Evolutionary conservation across 2,113 vertebrate species (phyloP), one percentile per base, ranked within the genome.

Genomic region (Scartelaos histophorus): DNA sequence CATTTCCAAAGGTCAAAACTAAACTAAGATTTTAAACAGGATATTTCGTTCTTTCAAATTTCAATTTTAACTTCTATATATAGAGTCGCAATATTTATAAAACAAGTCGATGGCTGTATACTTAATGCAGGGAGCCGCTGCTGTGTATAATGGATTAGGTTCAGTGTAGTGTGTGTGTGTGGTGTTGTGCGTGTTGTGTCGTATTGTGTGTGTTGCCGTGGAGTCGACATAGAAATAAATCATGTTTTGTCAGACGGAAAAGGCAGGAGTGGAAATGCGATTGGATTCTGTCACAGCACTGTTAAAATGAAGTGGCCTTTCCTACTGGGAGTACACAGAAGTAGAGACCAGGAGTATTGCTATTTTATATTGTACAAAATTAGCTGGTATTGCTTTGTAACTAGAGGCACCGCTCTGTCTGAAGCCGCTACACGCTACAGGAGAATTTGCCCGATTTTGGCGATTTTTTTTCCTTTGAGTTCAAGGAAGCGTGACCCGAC

Each of bases 161-260:
- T 58, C 12, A 12, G 54, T 11, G 70, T 70, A 80, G 70, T 29
- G 29, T 29, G 29, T 29, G 29, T 29, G 29, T 4, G 29, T 4
- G 29, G 29, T 29, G 29, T 29, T 4, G 29, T 29, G 29, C 4
- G 29, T 29, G 4, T 9, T 43, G 6, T 54, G 46, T n/a, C n/a
- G n/a, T n/a, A n/a, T n/a, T n/a, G 22, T 45, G 78, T 83, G 80
- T 4, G 11, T 45, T 53, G 49, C 67, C 57, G 65, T 71, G 17
- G 65, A 71, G 49, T 75, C 81, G 62, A 69, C 29, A 65, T 70
- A 57, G 17, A 43, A 56, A 85, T 85, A 80, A 87, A 85, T 60
- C 61, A 73, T 21, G 73, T 22, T 67, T 60, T 60, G 57, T 38
- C 19, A 3, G 54, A 43, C 56, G 0, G 3, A 24, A 69, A 76